Percentiles rank a stretch among this genome's conserved stretches.
Conservation (phyloP, 2,113 vertebrate genomes). For the Enhydra lutris region DNA sequence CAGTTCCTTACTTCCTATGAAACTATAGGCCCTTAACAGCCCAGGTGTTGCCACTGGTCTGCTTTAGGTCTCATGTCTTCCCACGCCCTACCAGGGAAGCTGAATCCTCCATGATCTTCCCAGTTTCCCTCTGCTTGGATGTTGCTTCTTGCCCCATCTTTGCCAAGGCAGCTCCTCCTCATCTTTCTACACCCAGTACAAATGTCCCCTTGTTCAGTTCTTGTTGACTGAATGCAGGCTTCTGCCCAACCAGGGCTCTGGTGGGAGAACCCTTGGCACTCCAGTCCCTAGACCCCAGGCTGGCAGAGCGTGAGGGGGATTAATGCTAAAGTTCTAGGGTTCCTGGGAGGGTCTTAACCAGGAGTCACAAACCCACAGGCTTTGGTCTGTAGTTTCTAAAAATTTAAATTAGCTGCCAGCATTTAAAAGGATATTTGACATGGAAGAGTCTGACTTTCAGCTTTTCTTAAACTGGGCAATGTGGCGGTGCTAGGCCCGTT, state of each 20-base stretch:
- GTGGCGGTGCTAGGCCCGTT: not conserved
- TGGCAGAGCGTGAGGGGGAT: not conserved
- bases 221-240: not conserved
- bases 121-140: not conserved
- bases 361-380: not conserved
- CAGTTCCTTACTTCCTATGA: not conserved
- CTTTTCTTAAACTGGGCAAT: not conserved
- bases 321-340: not conserved
- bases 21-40: not conserved
- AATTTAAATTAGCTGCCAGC: not conserved
- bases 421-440: not conserved
- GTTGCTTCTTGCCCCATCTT: not conserved
- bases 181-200: not conserved
- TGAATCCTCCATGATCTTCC: not conserved
- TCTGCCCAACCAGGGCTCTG: not conserved
- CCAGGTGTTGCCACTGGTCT: not conserved
- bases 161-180: not conserved
- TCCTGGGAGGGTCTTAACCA: not conserved
- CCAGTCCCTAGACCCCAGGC: not conserved
- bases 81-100: not conserved
- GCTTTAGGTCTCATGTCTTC: not conserved
- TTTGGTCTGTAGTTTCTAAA: not conserved
- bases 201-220: not conserved
- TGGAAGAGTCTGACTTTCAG: not conserved
- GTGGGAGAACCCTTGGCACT: not conserved